phyloP scores from a whole-genome alignment of 2,113 vertebrate species.

The Ctenomys sociabilis region DNA sequence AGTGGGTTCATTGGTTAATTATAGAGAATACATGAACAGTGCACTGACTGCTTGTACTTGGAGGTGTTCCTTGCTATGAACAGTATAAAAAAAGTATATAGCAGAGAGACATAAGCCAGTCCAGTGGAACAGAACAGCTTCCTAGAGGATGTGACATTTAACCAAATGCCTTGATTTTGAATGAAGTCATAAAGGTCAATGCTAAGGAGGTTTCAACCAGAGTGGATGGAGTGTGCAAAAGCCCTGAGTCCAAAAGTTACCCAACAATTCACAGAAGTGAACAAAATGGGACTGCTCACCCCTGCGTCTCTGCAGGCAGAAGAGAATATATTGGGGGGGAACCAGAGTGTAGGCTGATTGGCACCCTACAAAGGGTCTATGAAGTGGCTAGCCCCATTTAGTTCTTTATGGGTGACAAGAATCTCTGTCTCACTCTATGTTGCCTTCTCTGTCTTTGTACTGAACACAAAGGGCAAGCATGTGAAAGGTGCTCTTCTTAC shows the following conservation, averaged over 20 bases:
- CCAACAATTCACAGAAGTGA: neutral
- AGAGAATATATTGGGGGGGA: neutral
- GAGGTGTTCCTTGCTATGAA: neutral
- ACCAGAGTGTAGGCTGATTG: neutral
- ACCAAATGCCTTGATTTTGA: constrained; percentile 31
- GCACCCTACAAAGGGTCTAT: neutral
- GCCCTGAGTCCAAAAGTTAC: neutral
- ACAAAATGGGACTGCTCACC: neutral
- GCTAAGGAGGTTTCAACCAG: neutral
- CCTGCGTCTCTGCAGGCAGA: neutral
- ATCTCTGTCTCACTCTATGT: neutral
- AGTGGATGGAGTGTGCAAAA: neutral
- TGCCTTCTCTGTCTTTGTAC: constrained; percentile 32
- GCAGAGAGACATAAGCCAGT: neutral
- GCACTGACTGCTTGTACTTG: neutral
- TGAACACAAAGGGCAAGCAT: constrained; percentile 13
- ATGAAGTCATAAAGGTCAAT: neutral
- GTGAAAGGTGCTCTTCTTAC: constrained; percentile 56
- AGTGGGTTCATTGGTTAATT: neutral
- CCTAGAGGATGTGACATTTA: constrained; percentile 38
- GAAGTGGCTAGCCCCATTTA: constrained; percentile 14
- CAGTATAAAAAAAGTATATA: neutral
- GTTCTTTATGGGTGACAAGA: neutral
- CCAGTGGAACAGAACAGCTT: neutral
- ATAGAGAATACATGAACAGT: neutral